Percentiles rank a stretch among this genome's conserved stretches.
phyloP scores from a whole-genome alignment of 2,113 vertebrate genomes.

The Notechis scutatus region DNA sequence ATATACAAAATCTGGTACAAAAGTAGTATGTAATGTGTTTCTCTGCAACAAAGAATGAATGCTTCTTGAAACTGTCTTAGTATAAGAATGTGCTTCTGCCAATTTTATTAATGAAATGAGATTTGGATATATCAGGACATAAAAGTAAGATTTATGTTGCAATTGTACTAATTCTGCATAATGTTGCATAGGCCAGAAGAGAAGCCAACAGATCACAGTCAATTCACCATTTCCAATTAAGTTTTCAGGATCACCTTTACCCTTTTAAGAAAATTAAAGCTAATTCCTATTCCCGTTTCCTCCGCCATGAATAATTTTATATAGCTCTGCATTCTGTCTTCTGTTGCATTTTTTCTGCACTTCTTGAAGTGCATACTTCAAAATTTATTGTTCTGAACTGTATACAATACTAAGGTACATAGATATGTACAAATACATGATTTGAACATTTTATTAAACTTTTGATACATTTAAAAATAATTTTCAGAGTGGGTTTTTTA shows the following conservation, averaged over 20 bases:
- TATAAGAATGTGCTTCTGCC: neutral
- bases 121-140: no score
- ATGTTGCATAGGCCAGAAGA: no score
- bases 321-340: neutral
- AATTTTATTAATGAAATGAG: neutral
- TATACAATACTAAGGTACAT: neutral
- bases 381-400: neutral
- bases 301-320: neutral
- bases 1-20: neutral
- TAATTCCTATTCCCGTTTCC: neutral
- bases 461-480: neutral
- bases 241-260: neutral
- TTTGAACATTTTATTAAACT: neutral
- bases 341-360: neutral
- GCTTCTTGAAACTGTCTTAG: neutral
- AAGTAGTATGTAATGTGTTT: neutral
- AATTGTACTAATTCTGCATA: no score
- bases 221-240: neutral
- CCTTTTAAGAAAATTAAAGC: neutral
- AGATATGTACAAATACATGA: neutral
- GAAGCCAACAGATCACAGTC: no score
- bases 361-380: neutral
- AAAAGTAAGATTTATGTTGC: no score
- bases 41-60: neutral
- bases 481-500: neutral